These are phyloP conservation scores for Cebus imitator DNA, from an alignment of 2,113 vertebrate genomes.

Conservation along the genomic window DNA sequence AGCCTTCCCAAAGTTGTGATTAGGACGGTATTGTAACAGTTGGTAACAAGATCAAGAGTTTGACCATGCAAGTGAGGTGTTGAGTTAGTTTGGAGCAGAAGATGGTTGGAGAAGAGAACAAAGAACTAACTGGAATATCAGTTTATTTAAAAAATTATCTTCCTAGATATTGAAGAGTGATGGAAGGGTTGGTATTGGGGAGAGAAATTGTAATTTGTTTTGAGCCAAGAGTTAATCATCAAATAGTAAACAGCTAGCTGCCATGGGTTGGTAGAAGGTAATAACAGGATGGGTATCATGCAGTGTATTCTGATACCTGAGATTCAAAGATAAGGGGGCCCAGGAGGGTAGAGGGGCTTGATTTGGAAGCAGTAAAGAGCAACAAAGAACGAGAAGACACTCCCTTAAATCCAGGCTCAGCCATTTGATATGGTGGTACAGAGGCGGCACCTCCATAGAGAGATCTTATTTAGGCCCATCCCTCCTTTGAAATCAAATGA, in stretches of 20 bases:
- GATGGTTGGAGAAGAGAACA: background rate
- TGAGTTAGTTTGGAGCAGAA: background rate
- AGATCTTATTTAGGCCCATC: background rate
- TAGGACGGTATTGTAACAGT: background rate
- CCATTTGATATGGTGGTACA: accelerated
- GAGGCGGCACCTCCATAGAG: too few species aligned
- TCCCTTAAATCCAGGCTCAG: background rate
- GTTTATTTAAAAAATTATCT: background rate
- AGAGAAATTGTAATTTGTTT: background rate
- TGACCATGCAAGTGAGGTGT: background rate
- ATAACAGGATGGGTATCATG: background rate
- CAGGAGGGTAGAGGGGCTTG: background rate
- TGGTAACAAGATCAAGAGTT: background rate
- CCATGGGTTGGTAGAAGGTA: background rate
- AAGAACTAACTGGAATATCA: background rate
- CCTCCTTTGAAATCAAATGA: background rate
- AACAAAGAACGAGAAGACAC: background rate
- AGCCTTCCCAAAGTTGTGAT: background rate
- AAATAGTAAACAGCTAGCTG: background rate
- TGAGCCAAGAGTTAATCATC: too few species aligned
- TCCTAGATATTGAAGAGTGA: background rate
- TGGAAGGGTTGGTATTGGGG: too few species aligned
- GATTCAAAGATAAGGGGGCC: background rate
- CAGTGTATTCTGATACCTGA: background rate
- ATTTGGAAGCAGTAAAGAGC: background rate